A percentile compares a stretch with the other conserved stretches of the same genome.
phyloP scores from a whole-genome alignment of 1,140 invertebrate genomes.

The Neodiprion pinetum region DNA sequence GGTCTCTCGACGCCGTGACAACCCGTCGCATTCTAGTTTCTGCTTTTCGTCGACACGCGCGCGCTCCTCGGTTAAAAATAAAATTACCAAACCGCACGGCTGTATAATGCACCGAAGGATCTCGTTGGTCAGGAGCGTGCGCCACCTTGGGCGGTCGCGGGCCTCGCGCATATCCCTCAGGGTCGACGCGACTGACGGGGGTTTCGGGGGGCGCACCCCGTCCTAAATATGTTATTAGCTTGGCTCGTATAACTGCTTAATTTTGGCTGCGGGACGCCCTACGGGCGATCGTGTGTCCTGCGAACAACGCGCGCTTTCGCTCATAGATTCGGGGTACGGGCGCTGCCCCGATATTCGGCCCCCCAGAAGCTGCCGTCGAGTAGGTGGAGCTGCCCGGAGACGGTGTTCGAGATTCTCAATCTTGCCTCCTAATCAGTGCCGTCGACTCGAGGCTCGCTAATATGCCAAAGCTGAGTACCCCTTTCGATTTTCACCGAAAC shows the following conservation, averaged over 20 bases:
- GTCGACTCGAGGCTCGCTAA: not conserved
- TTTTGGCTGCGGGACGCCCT: slow-evolving; percentile 49
- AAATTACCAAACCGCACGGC: not conserved
- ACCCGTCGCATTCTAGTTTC: slow-evolving; percentile 11
- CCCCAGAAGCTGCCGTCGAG: slow-evolving; percentile 43
- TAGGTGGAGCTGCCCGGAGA: too few species aligned
- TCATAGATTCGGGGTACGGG: too few species aligned
- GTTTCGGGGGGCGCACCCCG: slow-evolving; percentile 39
- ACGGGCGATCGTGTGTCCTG: slow-evolving; percentile 53
- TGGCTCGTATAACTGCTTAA: slow-evolving; percentile 59
- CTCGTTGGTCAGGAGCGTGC: slow-evolving; percentile 45
- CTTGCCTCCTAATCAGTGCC: slow-evolving; percentile 51
- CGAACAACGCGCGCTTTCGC: not conserved
- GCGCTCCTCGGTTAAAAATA: not conserved
- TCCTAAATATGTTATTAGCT: slow-evolving; percentile 61
- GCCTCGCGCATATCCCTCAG: slow-evolving; percentile 24
- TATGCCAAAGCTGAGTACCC: too few species aligned
- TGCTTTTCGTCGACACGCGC: not conserved
- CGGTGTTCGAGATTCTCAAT: slow-evolving; percentile 58
- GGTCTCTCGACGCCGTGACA: not conserved
- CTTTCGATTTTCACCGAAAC: too few species aligned
- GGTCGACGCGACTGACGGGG: not conserved
- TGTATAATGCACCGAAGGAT: slow-evolving; percentile 19
- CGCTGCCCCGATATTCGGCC: too few species aligned
- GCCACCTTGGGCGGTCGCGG: slow-evolving; percentile 58